Conservation (phyloP, 2,113 vertebrate species). For the Myotis yumanensis region DNA sequence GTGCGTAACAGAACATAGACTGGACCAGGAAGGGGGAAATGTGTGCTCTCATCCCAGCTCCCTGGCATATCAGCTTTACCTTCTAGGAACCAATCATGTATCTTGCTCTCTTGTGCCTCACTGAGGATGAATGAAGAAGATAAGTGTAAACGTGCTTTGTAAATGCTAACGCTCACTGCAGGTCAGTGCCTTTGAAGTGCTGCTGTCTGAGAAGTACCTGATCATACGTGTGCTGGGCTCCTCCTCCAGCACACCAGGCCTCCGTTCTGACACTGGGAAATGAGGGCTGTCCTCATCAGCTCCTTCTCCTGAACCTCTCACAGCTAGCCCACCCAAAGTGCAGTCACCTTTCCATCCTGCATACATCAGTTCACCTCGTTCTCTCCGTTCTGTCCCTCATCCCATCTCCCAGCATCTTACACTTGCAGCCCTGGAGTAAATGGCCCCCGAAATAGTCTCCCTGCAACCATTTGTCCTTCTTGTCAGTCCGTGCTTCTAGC, state of each 20-base stretch:
- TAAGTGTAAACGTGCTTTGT: not conserved
- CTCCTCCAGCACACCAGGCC: not conserved
- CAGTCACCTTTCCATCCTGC: not conserved
- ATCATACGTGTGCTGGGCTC: not conserved
- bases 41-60: not conserved
- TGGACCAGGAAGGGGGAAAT: not conserved
- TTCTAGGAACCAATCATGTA: not conserved
- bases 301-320: not conserved
- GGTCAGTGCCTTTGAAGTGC: no score
- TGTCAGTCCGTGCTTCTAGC: not conserved
- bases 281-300: not conserved
- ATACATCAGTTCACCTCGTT: not conserved
- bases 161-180: not conserved
- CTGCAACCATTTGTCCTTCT: not conserved
- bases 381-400: not conserved
- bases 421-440: not conserved
- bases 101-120: not conserved
- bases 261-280: not conserved
- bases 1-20: not conserved
- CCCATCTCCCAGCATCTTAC: not conserved
- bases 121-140: not conserved
- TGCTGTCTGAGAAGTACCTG: not conserved
- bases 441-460: not conserved
- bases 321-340: not conserved
- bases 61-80: not conserved